Evolutionary conservation across 2,113 vertebrate genomes (phyloP).

Genomic region (Octodon degus): DNA sequence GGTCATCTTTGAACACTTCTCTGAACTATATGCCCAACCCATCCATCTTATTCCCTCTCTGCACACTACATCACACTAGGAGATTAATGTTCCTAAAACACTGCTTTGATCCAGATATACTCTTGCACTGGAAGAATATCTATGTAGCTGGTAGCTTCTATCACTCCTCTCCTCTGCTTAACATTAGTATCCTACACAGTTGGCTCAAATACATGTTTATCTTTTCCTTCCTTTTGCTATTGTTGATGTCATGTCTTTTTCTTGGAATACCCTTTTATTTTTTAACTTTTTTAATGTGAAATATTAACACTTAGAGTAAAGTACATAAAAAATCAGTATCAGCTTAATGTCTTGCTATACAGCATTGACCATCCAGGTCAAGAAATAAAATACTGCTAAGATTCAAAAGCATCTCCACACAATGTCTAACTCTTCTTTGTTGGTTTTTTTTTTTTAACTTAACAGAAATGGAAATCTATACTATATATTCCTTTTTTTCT

Average conservation of each 20-base stretch:
- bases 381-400: conserved; percentile 4
- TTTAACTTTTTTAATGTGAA: conserved; percentile 27
- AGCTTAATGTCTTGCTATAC: background rate
- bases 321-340: background rate
- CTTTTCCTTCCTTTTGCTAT: background rate
- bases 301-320: background rate
- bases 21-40: background rate
- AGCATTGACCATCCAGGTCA: conserved; percentile 18
- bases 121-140: background rate
- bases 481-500: background rate
- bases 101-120: background rate
- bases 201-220: background rate
- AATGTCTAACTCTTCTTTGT: background rate
- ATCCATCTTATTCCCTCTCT: background rate
- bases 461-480: background rate
- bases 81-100: background rate
- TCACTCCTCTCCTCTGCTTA: background rate
- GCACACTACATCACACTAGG: background rate
- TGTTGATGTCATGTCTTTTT: conserved; percentile 28
- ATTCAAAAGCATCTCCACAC: background rate
- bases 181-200: background rate
- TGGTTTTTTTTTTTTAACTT: background rate
- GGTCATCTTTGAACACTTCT: background rate
- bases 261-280: background rate
- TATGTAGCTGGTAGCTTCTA: background rate